Base-by-base conservation (phyloP, 1,140 invertebrate genomes). In the Antheraea pernyi region DNA sequence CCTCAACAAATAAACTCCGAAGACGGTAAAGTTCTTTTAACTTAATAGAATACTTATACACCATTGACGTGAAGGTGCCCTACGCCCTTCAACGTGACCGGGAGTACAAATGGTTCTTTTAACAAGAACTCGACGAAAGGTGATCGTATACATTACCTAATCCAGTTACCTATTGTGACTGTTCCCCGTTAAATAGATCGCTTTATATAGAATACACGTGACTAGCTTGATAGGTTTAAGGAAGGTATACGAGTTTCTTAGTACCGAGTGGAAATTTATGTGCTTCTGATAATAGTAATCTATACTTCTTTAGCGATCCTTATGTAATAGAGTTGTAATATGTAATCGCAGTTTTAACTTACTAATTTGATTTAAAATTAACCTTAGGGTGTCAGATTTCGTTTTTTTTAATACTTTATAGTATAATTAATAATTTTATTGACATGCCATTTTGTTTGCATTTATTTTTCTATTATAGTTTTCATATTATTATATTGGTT, bases 141-240 rank as follows among this genome's bases (percentile, higher is more conserved):
- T 53, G 46, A 53, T 53, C 46, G 46, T 53, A 53, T 53, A 53
- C 46, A n/a, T 53, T 13, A 53, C 46, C 46, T 53, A 53, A 53
- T 53, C 46, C 46, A 53, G 46, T 53, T 53, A 53, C 46, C 46
- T 53, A 53, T 53, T 53, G 46, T 53, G 46, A 53, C 11, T 53
- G 46, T 53, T 53, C 10, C 6, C 11, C 46, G 46, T 53, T 53
- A 53, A 53, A 53, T 9, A 16, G 46, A 53, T 16, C 46, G 46
- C 13, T 53, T 53, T 53, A 53, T 53, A 53, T 13, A 16, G 46
- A 53, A 53, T 6, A 53, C 46, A 53, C 46, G 46, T 53, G 46
- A 53, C 46, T 11, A 42, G 39, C 39, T 2, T 42, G 39, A 4
- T 11, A 16, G 11, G 0, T n/a, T 53, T 53, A 53, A 53, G 46